Conservation (phyloP, 2,113 vertebrate genomes). For the Plotosus lineatus region DNA sequence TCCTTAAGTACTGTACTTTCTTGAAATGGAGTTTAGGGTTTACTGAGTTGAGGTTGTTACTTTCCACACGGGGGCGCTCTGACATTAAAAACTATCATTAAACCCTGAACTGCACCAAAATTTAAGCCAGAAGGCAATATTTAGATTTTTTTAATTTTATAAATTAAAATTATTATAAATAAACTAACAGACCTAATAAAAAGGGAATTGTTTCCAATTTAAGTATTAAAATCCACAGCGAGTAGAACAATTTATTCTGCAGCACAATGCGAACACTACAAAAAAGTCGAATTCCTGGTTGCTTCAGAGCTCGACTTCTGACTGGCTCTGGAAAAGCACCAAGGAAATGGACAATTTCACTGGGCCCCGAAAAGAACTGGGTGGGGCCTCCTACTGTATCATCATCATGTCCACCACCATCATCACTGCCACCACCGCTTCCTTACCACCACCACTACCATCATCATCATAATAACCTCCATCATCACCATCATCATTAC, state of each 20-base stretch:
- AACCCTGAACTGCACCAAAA: too few species aligned
- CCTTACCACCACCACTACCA: too few species aligned
- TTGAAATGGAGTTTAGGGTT: background rate
- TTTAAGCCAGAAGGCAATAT: background rate
- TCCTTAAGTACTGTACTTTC: too few species aligned
- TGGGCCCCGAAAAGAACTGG: background rate
- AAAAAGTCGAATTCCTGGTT: too few species aligned
- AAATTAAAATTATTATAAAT: too few species aligned
- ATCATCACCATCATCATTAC: too few species aligned
- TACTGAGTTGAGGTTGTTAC: background rate
- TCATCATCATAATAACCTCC: background rate
- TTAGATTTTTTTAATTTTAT: too few species aligned
- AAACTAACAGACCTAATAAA: background rate
- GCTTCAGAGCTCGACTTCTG: background rate
- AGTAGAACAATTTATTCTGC: background rate
- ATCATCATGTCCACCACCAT: too few species aligned
- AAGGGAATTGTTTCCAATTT: background rate
- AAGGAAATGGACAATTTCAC: background rate
- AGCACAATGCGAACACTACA: background rate
- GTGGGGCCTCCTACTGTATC: background rate
- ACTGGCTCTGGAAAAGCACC: background rate
- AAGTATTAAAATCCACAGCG: background rate
- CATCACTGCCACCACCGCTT: too few species aligned
- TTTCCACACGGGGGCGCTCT: conserved; percentile 35
- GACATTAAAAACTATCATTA: background rate